Evolutionary conservation across 2,113 vertebrate genomes (phyloP), one percentile per base, ranked within the genome.

Genomic region (Corvus cornix): DNA sequence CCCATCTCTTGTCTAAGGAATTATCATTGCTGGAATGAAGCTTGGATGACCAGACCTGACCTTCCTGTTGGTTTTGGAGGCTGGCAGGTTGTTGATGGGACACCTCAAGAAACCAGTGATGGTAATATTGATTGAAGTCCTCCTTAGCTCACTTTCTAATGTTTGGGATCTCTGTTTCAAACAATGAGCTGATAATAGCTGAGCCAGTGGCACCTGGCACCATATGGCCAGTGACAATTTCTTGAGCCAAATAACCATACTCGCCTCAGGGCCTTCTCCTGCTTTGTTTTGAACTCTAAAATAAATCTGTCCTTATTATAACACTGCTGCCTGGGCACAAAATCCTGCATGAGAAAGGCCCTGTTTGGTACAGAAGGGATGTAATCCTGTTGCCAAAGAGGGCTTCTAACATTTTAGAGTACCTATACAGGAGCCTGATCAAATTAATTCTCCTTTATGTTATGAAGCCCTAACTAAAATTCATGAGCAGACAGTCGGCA

Each of bases 11-110:
- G 5, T 72, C 43, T 56, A 96, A 99, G 99, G 99, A 99, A 99
- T 95, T 99, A 99, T 78, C 99, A 99, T 86, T 99, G 99, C 97
- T 99, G 99, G 99, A 99, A 99, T 2, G 99, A 99, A 90, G 99
- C 99, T 89, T 99, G 97, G 98, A 99, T 99, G 99, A 94, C 98
- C 22, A 98, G 99, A 90, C 98, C 99, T 27, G 99, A 99, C 87
- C 99, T 99, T 48, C 99, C 99, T 7, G 64, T 98, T 19, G 99
- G 99, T 23, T 99, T 99, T 23, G 99, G 99, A 91, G 99, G 99
- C 30, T 99, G 99, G 99, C 99, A 99, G 92, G 98, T 95, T 52
- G 99, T 99, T 92, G 99, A 99, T 93, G 98, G 98, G 67, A 99
- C 99, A 43, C 99, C 99, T 15, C 99, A 99, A 96, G 99, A 99